phyloP scores from a whole-genome alignment of 2,797 vertebrate genomes.

The Parauchenoglanis ngamensis region DNA sequence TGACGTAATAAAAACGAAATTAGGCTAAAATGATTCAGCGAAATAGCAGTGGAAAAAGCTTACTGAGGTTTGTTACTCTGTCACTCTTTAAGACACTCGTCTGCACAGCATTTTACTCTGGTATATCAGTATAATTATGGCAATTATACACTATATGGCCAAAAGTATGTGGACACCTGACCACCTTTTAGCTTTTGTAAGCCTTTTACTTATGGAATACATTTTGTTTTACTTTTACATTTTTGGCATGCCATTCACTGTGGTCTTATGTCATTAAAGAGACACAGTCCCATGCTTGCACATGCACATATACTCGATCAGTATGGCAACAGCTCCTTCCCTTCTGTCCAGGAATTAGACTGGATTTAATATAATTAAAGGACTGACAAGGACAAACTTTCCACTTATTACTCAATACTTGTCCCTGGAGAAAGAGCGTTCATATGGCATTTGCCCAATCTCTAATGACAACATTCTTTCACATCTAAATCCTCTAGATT shows the following conservation, averaged over 20 bases:
- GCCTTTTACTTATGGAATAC: background rate
- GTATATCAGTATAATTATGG: no score
- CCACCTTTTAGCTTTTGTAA: background rate
- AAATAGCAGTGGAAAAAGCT: background rate
- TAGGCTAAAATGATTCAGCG: background rate
- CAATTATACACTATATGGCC: no score
- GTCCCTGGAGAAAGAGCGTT: constrained; percentile 64
- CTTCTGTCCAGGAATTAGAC: constrained; percentile 68
- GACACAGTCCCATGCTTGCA: constrained; percentile 2
- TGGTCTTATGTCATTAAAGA: background rate
- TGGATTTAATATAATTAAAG: constrained; percentile 76
- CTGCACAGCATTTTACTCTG: background rate
- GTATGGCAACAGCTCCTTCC: constrained; percentile 51
- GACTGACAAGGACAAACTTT: constrained; percentile 73
- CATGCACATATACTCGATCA: constrained; percentile 22
- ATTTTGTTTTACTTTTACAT: background rate
- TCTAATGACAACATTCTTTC: constrained; percentile 70
- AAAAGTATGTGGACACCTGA: no score
- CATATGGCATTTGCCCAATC: constrained; percentile 70
- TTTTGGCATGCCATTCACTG: background rate
- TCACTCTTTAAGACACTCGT: background rate
- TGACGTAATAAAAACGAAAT: background rate
- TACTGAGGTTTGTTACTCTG: background rate
- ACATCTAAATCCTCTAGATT: constrained; percentile 67
- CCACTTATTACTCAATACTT: constrained; percentile 66